phyloP scores from a whole-genome alignment of 2,888 invertebrate genomes.

The Drosophila cognata region DNA sequence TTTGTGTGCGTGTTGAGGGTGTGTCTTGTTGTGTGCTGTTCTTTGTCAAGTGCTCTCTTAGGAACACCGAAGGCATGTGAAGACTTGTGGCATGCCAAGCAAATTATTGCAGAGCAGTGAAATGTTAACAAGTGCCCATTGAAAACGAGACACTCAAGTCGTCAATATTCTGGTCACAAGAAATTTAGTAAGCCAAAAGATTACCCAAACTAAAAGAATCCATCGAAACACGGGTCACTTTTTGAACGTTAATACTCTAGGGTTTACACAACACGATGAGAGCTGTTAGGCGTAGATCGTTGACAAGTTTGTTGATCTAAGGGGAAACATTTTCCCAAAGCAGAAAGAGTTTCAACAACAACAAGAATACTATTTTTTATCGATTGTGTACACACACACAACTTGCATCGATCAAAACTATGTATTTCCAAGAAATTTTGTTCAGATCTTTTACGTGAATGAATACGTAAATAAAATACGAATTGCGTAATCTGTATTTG shows the following conservation, averaged over 20 bases:
- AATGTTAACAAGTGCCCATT: conserved; percentile 68
- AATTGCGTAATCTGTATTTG: background rate
- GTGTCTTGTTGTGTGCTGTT: conserved; percentile 34
- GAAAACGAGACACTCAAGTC: conserved; percentile 52
- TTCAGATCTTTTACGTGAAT: background rate
- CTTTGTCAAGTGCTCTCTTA: conserved; percentile 54
- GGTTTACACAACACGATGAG: background rate
- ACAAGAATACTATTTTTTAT: background rate
- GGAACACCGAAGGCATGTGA: conserved; percentile 46
- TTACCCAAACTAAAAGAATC: conserved; percentile 4
- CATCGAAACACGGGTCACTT: conserved; percentile 18
- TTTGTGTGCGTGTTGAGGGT: conserved; percentile 32
- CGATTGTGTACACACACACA: background rate
- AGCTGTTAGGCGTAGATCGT: background rate
- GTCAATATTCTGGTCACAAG: conserved; percentile 32
- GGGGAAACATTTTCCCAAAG: background rate
- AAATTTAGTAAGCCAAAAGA: conserved; percentile 6
- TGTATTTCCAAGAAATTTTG: no score
- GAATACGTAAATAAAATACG: background rate
- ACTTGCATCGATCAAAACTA: no score
- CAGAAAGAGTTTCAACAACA: background rate
- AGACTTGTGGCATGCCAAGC: conserved; percentile 58
- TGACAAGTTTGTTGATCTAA: background rate
- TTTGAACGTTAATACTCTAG: conserved; percentile 9
- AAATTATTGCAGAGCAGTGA: conserved; percentile 54